These are phyloP conservation scores for Andrena dorsata DNA, from an alignment of 2,888 invertebrate genomes.

Conservation along the genomic window DNA sequence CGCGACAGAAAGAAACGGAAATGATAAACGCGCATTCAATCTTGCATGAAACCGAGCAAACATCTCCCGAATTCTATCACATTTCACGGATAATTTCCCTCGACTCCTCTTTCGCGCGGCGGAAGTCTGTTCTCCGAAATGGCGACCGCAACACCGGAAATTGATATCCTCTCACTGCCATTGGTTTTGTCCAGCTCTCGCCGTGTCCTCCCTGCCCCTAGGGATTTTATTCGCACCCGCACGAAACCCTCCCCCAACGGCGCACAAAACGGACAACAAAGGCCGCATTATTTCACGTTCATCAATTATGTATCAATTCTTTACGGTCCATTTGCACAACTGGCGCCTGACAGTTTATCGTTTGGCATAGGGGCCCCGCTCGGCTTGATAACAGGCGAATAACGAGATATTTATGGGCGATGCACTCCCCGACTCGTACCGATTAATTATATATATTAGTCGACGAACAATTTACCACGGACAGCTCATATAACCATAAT, in stretches of 20 bases:
- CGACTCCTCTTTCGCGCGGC: slow-evolving; percentile 15
- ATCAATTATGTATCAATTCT: slow-evolving; percentile 43
- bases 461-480: slow-evolving; percentile 14
- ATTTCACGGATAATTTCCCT: slow-evolving; percentile 51
- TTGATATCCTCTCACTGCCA: slow-evolving; percentile 43
- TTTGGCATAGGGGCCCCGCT: background rate
- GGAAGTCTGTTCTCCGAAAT: slow-evolving; percentile 17
- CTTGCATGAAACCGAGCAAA: slow-evolving; percentile 41
- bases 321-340: slow-evolving; percentile 36
- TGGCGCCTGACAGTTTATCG: slow-evolving; percentile 9
- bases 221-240: background rate
- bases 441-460: slow-evolving; percentile 53
- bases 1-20: background rate
- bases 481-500: slow-evolving; percentile 20
- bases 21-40: slow-evolving; percentile 18
- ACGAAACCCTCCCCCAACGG: background rate
- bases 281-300: slow-evolving; percentile 5
- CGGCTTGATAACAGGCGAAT: slow-evolving; percentile 29
- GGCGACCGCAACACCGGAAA: slow-evolving; percentile 31
- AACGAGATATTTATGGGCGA: slow-evolving; percentile 42
- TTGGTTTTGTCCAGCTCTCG: background rate
- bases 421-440: slow-evolving; percentile 8
- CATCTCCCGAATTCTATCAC: slow-evolving; percentile 29
- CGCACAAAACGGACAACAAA: slow-evolving; percentile 2
- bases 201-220: background rate